Conservation (phyloP, 92 coral and sea anemone species). For the Virgularia gustaviana region DNA sequence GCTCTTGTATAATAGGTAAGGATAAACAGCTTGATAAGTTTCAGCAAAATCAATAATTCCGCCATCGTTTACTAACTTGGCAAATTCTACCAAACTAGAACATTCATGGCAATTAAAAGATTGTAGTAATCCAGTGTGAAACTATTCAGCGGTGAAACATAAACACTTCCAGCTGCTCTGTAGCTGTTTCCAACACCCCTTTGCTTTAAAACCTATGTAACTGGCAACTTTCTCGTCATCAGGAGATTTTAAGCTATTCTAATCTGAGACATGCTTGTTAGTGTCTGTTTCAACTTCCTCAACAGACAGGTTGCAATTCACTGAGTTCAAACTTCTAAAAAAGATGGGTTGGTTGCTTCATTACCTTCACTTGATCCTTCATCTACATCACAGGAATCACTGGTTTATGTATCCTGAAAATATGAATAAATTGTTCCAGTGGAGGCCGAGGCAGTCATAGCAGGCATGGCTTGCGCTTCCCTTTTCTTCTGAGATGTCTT, state of each 20-base stretch:
- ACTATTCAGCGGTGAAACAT: slow-evolving; percentile 41
- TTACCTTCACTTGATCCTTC: background rate
- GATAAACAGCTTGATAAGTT: slow-evolving; percentile 15
- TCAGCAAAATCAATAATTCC: slow-evolving; percentile 6
- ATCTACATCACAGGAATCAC: background rate
- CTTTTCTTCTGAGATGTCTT: slow-evolving; percentile 14
- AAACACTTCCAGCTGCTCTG: slow-evolving; percentile 40
- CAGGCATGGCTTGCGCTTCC: background rate
- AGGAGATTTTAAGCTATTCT: too few species aligned
- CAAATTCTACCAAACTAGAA: slow-evolving; percentile 9
- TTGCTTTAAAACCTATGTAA: slow-evolving; percentile 1
- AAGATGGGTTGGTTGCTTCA: background rate
- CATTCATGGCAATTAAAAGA: slow-evolving; percentile 28
- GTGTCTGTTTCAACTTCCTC: background rate
- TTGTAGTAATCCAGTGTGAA: slow-evolving; percentile 43
- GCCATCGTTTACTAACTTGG: slow-evolving; percentile 1
- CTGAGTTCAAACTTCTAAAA: background rate
- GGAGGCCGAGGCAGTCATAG: background rate
- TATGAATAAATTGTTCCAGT: background rate
- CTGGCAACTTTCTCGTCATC: slow-evolving; percentile 5
- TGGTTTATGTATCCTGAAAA: background rate
- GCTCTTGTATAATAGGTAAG: slow-evolving; percentile 40
- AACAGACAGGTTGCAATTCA: background rate
- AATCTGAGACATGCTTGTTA: background rate
- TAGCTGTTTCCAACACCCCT: slow-evolving; percentile 18